Evolutionary conservation across 2,113 vertebrate species (phyloP).

Genomic region (Hippocampus guttulatus): DNA sequence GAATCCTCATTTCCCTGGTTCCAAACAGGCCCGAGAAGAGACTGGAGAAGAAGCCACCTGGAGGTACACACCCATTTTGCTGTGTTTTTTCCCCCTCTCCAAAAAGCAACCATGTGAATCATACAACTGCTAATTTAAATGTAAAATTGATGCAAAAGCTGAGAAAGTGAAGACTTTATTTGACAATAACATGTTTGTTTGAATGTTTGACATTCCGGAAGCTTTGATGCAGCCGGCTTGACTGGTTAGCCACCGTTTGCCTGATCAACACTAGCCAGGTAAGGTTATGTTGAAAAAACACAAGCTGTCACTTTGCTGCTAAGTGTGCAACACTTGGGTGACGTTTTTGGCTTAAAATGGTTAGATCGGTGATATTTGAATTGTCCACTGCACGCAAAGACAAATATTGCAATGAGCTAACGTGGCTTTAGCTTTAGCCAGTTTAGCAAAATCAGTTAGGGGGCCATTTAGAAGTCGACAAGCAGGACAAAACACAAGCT

Average conservation of each 20-base stretch:
- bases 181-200: not conserved
- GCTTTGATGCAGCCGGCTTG: not conserved
- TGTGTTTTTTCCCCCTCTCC: not conserved
- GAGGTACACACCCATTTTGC: not conserved
- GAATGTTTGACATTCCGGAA: not conserved
- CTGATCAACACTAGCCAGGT: constrained; percentile 10
- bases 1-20: constrained; percentile 96
- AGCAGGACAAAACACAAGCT: not conserved
- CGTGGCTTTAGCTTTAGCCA: not conserved
- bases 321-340: not conserved
- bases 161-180: not conserved
- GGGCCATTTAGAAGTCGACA: not conserved
- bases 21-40: constrained; percentile 94
- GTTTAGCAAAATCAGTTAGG: not conserved
- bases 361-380: not conserved
- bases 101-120: not conserved
- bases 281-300: not conserved
- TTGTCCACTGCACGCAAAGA: not conserved
- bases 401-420: constrained; percentile 11
- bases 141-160: not conserved
- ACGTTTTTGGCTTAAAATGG: fast-evolving
- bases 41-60: constrained; percentile 93
- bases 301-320: not conserved
- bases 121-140: not conserved
- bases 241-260: constrained; percentile 15